phyloP scores from a whole-genome alignment of 2,797 vertebrate genomes.

The Heterohyrax brucei region DNA sequence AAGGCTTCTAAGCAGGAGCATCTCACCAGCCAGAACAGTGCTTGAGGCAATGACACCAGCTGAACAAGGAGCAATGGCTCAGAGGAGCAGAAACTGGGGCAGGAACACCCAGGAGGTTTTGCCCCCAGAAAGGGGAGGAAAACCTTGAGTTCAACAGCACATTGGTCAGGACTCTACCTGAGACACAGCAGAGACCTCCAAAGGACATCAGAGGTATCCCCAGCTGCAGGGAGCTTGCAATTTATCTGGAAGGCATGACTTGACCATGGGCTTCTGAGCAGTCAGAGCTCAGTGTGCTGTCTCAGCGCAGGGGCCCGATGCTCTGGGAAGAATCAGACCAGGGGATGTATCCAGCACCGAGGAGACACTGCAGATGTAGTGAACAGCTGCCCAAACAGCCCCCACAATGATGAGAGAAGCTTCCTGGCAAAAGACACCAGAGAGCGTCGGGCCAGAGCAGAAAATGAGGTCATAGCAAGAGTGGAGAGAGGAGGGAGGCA shows the following conservation, averaged over 20 bases:
- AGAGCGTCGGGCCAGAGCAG: not conserved
- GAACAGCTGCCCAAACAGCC: rapidly evolving
- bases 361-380: too few relatives aligned
- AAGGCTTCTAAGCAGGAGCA: not conserved
- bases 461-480: not conserved
- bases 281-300: not conserved
- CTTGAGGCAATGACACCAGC: too few relatives aligned
- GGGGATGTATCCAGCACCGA: rapidly evolving
- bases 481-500: not conserved
- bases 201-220: not conserved
- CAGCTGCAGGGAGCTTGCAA: too few relatives aligned
- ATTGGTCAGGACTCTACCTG: not conserved
- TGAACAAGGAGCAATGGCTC: not conserved
- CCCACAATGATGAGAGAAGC: too few relatives aligned
- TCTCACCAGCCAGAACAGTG: not conserved
- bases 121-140: not conserved
- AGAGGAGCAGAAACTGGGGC: not conserved
- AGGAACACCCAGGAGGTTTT: not conserved
- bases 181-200: not conserved
- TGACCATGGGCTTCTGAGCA: rapidly evolving
- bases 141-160: not conserved
- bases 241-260: too few relatives aligned
- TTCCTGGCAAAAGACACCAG: not conserved
- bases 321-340: not conserved
- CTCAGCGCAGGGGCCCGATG: rapidly evolving